Evolutionary conservation across 2,888 invertebrate genomes (phyloP), one percentile per base, ranked within the genome.

Genomic region (Melolontha melolontha): DNA sequence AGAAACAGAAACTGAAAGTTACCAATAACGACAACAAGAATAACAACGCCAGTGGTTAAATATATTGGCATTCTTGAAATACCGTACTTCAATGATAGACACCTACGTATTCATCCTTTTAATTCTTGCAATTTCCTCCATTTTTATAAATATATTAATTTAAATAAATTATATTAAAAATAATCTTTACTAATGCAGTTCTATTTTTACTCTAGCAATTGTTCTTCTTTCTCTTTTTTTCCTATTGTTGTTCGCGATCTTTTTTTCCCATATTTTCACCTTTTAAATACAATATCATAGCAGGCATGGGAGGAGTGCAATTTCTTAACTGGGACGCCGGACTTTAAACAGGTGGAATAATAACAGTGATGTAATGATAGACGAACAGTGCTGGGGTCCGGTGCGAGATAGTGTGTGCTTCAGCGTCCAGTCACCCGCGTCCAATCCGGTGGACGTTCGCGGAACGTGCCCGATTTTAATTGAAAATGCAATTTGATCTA

Each of bases 341-440:
- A 52, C 59, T 47, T 34, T 17, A 47, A 54, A 51, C 69, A 69
- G 69, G 66, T 67, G 67, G 59, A 62, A 62, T 34, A 62, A 62
- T 62, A 73, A 72, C 72, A 72, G 70, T 72, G 70, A 66, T 67
- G 52, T 73, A 72, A 73, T 72, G 73, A 59, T 52, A 52, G 41
- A 17, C 62, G 41, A 29, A 22, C 41, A 29, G 42, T 41, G 22
- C 8, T 17, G 52, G 63, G 34, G 10, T 39, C 12, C 27, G 34
- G 16, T 14, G 27, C 57, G 41, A 40, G 29, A 49, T 34, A 59
- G 59, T 47, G 67, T 27, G 27, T 39, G 41, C 5, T 11, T 17
- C 49, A 17, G 11, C 40, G 41, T 62, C 59, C 51, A 67, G 41
- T 49, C 57, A 62, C 39, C 63, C 29, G 29, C 17, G 64, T 44